Evolutionary conservation across 2,888 invertebrate genomes (phyloP).

Genomic region (Tenthredo amoena): DNA sequence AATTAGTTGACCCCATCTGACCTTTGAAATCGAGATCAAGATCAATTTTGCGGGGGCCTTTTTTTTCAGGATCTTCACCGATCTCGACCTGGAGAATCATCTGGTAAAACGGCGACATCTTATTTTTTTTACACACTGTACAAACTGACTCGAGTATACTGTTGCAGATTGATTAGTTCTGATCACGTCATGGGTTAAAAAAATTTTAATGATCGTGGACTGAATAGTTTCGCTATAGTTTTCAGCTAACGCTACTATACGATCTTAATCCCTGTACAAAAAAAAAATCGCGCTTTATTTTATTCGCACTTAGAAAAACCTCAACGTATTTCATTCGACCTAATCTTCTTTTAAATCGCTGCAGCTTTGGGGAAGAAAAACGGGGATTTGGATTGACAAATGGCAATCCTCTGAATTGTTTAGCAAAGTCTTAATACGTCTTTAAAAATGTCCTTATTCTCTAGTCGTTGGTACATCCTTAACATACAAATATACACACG

Average conservation of each 20-base stretch:
- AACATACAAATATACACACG: neutral
- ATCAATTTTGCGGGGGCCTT: no score
- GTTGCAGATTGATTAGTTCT: slow-evolving; percentile 30
- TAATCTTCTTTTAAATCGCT: neutral
- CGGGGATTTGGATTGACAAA: neutral
- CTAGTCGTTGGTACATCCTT: neutral
- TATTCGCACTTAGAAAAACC: neutral
- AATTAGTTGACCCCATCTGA: no score
- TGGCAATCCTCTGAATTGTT: neutral
- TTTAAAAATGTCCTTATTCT: neutral
- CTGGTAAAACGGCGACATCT: no score
- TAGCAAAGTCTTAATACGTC: neutral
- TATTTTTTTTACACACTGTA: neutral
- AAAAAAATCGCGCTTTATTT: neutral
- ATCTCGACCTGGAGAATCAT: no score
- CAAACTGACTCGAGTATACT: neutral
- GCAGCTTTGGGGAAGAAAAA: neutral
- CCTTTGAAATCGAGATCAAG: no score
- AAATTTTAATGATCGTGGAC: slow-evolving; percentile 1
- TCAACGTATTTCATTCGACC: neutral
- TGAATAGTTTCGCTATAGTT: slow-evolving; percentile 1
- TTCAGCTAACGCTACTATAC: neutral
- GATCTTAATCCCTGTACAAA: neutral
- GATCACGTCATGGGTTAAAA: slow-evolving; percentile 7
- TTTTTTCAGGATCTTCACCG: no score